Base-by-base conservation (phyloP, 2,797 vertebrate genomes). In the Sebastes taczanowskii region DNA sequence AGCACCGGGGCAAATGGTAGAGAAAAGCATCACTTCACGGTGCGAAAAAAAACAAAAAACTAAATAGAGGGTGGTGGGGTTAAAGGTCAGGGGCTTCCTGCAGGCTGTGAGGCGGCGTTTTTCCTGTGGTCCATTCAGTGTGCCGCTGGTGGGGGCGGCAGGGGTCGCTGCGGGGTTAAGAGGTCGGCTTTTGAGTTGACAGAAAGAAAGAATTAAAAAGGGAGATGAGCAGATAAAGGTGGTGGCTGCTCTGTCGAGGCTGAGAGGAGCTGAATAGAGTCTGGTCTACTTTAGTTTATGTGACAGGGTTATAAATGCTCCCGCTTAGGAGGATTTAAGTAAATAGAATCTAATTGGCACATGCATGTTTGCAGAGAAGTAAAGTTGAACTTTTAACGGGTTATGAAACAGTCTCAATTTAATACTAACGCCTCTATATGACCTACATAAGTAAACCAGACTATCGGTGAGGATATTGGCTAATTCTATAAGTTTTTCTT, bases 61-160 rank as follows among this genome's bases (percentile, higher is more conserved):
- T n/a, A 52, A 52, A 52, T 1, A 78, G 85, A 61, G 49, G 60
- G 80, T 23, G 71, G 25, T 23, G 83, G 81, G 85, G 86, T 90
- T 34, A 92, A 78, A 84, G 93, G 89, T 94, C 84, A 89, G 72
- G 69, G 30, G 80, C 79, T 82, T 78, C 86, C 81, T 87, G 83
- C 73, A 49, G 70, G 62, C 88, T 68, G 81, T 53, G 78, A 79
- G 74, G 87, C 38, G 67, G 42, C 63, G 81, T 85, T 91, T 87
- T 89, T 91, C 87, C 90, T 91, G 74, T 82, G 82, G 66, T 83
- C 62, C 61, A 78, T 91, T 94, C 83, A 90, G 64, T 46, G 23
- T 58, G 60, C 58, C 56, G 4, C 71, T 78, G 82, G 78, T 71
- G 81, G 70, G 85, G 88, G 84, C 23, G 14, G n/a, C 29, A 14